phyloP scores from a whole-genome alignment of 2,797 vertebrate species.

The Novumbra hubbsi region DNA sequence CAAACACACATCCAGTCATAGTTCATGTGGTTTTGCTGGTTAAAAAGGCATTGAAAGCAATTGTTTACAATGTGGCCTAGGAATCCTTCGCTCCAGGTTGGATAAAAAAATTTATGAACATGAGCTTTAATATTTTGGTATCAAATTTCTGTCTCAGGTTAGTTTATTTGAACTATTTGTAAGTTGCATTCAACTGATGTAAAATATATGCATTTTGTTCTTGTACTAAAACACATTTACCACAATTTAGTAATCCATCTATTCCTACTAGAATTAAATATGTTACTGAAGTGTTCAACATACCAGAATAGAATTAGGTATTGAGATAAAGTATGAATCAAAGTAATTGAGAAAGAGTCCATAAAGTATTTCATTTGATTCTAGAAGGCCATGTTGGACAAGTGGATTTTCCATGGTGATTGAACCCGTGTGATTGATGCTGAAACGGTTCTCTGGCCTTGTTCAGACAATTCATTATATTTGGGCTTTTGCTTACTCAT shows the following conservation, averaged over 20 bases:
- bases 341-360: not conserved
- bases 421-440: conserved; percentile 55
- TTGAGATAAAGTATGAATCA: too few relatives aligned
- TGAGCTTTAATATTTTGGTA: not conserved
- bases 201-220: not conserved
- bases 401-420: conserved; percentile 44
- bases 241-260: not conserved
- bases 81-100: not conserved
- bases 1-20: not conserved
- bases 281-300: not conserved
- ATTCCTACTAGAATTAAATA: not conserved
- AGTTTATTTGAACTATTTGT: not conserved
- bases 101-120: not conserved
- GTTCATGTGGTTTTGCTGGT: not conserved
- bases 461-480: conserved; percentile 36
- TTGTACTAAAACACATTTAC: not conserved
- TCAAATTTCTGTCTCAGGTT: not conserved
- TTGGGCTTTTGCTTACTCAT: conserved; percentile 42
- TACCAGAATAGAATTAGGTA: not conserved
- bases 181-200: not conserved
- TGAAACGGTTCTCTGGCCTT: conserved; percentile 50
- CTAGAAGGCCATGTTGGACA: conserved; percentile 23
- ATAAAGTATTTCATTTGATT: conserved; percentile 15
- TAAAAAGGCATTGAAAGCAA: not conserved
- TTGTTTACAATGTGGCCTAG: not conserved